Base-by-base conservation (phyloP, 2,797 vertebrate genomes). In the Labroides dimidiatus region DNA sequence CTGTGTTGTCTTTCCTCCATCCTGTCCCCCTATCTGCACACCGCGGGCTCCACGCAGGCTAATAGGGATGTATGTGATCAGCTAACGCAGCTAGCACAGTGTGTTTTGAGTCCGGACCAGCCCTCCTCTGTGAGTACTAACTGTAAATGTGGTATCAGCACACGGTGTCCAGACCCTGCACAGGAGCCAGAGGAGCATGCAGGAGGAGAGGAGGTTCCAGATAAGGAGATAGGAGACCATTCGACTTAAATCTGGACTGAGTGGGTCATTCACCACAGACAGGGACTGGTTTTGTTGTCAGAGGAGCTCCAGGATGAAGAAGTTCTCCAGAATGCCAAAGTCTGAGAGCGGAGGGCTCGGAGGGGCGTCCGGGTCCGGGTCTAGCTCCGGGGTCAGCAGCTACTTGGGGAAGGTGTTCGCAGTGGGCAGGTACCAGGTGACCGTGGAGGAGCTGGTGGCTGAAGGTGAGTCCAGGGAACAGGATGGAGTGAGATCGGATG, bases 301-400 rank as follows among this genome's bases (percentile, higher is more conserved):
- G 19, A 20, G 4, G 14, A 49, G 21, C 4, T 49, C 23, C 21
- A 93, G 76, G 85, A 97, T 98, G 97, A 98, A 97, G 95, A 98
- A 98, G 95, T 98, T 98, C 93, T 97, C 97, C 62, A 93, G 96
- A 45, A 98, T 98, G 96, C 96, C 96, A 54, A 95, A 94, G 92
- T 96, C 95, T 0, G 96, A 98, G 83, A 95, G 96, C 69, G 93
- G 96, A 48, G 93, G 95, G 33, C 93, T 95, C 65, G 95, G 90
- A 67, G 94, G 86, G 53, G 77, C 81, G 64, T 91, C 90, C 19
- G 87, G 92, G 3, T 91, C 90, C 19, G 87, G 92, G 3, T 91
- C 90, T 17, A 82, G 93, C 72, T 91, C 88, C 20, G 94, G 94
- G 54, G 84, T 91, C 60, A 87, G 87, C 84, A 92, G 90, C 84